Conservation (phyloP, 2,797 vertebrate genomes). For the Oreochromis mossambicus region DNA sequence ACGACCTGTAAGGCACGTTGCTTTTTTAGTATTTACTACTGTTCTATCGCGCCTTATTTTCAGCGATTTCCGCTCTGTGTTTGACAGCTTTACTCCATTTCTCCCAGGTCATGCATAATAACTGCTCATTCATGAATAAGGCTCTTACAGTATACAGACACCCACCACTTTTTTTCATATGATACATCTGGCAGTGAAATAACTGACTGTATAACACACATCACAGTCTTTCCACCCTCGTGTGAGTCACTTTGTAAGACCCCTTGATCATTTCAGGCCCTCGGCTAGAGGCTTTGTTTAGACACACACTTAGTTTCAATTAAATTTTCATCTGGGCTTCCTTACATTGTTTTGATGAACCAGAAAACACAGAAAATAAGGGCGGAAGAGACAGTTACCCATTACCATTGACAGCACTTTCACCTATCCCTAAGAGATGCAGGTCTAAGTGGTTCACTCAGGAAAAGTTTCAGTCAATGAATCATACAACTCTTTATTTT, state of each 20-base stretch:
- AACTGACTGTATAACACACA: conserved; percentile 22
- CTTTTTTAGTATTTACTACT: neutral
- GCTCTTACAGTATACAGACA: neutral
- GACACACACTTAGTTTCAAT: conserved; percentile 37
- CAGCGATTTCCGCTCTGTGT: neutral
- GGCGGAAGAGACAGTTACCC: neutral
- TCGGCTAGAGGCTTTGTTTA: conserved; percentile 25
- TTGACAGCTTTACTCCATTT: conserved; percentile 22
- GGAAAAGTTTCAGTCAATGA: neutral
- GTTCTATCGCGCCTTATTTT: neutral
- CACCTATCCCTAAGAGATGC: neutral
- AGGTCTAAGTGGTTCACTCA: neutral
- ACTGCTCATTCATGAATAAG: conserved; percentile 37
- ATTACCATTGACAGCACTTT: neutral
- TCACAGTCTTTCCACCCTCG: conserved; percentile 22
- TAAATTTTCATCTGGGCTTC: conserved; percentile 24
- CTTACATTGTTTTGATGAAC: conserved; percentile 40
- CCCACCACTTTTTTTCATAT: conserved; percentile 38
- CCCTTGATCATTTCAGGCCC: conserved; percentile 38
- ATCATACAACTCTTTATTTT: neutral
- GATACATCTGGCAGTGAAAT: conserved; percentile 30
- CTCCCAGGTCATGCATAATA: conserved; percentile 44
- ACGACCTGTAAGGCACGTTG: neutral
- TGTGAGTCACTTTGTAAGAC: conserved; percentile 35
- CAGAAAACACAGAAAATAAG: neutral